Evolutionary conservation across 2,888 invertebrate genomes (phyloP).

Genomic region (Bellardia pandia): DNA sequence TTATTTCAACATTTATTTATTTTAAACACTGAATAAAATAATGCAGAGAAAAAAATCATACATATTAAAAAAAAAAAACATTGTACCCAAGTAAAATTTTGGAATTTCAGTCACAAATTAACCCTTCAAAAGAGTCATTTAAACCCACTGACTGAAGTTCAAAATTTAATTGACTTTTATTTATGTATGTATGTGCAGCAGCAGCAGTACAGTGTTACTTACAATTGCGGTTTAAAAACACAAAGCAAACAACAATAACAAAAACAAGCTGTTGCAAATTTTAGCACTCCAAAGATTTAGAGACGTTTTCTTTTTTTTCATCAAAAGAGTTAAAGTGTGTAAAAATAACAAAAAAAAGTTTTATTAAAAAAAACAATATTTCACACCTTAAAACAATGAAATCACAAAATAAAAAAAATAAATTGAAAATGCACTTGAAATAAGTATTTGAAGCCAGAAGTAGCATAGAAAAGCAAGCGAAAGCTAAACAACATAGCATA

Average conservation of each 20-base stretch:
- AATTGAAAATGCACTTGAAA: conserved; percentile 54
- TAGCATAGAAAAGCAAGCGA: neutral
- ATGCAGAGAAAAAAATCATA: conserved; percentile 7
- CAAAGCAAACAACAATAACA: conserved; percentile 20
- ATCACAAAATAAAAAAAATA: conserved; percentile 11
- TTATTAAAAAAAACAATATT: conserved; percentile 25
- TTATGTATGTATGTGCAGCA: conserved; percentile 30
- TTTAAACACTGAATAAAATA: conserved; percentile 4
- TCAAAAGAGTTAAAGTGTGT: conserved; percentile 48
- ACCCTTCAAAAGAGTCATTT: conserved; percentile 69
- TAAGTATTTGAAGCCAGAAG: conserved; percentile 49
- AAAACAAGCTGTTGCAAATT: conserved; percentile 66
- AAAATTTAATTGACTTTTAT: conserved; percentile 70
- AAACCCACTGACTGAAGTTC: conserved; percentile 57
- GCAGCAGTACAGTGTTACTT: neutral
- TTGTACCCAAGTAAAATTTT: neutral
- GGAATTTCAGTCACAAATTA: conserved; percentile 61
- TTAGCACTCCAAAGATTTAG: conserved; percentile 49
- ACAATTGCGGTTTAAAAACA: neutral
- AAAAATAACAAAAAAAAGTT: conserved; percentile 27
- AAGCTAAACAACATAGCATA: conserved; percentile 5
- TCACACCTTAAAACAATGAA: conserved; percentile 66
- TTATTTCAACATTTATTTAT: conserved; percentile 16
- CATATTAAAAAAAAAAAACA: neutral
- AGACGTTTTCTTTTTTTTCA: conserved; percentile 16